Evolutionary conservation across 2,797 vertebrate species (phyloP).

Genomic region (Somateria mollissima): DNA sequence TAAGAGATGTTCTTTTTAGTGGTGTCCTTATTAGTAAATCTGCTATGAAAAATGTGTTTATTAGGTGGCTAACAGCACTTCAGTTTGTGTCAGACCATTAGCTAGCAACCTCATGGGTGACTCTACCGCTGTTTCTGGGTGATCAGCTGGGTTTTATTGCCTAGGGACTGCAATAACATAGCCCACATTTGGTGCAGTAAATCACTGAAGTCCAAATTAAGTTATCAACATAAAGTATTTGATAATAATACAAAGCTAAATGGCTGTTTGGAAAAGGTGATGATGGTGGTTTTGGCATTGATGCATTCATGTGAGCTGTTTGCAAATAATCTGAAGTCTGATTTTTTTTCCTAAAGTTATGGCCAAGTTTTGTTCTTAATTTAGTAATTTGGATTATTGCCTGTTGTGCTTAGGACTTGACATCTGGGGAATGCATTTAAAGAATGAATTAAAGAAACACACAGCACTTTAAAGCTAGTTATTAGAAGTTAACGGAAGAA

Average conservation of each 20-base stretch:
- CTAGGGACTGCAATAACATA: conserved; percentile 5
- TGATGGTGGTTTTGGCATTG: background rate
- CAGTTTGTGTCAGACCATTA: conserved; percentile 3
- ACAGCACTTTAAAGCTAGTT: background rate
- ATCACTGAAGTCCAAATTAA: background rate
- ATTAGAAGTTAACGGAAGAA: background rate
- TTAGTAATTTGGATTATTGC: conserved; percentile 14
- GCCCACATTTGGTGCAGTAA: background rate
- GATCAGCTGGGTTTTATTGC: background rate
- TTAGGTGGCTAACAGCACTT: background rate
- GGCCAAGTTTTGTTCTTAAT: background rate
- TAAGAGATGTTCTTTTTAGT: conserved; percentile 48
- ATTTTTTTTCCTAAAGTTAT: background rate
- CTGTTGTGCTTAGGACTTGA: background rate
- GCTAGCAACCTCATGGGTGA: background rate
- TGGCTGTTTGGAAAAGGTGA: background rate
- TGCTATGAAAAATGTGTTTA: conserved; percentile 41
- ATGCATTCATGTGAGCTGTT: background rate
- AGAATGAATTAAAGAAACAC: background rate
- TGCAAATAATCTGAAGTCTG: background rate
- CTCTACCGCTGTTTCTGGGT: background rate
- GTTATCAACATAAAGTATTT: conserved; percentile 28
- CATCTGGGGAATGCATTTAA: background rate
- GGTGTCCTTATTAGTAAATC: background rate
- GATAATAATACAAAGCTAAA: conserved; percentile 23